Conservation (phyloP, 1,140 invertebrate genomes). For the Tetraneura akinire region DNA sequence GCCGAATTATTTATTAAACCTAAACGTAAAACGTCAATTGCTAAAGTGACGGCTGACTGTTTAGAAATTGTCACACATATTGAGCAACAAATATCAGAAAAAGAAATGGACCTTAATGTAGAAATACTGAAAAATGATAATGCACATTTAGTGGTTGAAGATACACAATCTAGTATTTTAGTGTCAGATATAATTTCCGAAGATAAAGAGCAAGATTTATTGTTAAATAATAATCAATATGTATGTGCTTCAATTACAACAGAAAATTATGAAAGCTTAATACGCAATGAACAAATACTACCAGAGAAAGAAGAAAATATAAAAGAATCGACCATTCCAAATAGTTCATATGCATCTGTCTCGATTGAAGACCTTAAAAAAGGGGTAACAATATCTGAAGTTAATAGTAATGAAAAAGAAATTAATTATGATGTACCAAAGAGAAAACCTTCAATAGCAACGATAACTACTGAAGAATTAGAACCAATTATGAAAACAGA, state of each 20-base stretch:
- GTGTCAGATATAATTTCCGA: conserved; percentile 61
- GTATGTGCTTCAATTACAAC: not conserved
- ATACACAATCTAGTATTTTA: conserved; percentile 59
- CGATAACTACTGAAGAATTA: conserved; percentile 12
- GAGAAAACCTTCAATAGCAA: not conserved
- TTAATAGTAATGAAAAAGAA: conserved; percentile 28
- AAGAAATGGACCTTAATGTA: conserved; percentile 57
- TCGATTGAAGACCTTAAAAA: conserved; percentile 4
- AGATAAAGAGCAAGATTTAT: conserved; percentile 59
- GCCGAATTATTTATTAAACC: conserved; percentile 22
- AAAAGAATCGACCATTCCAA: not conserved
- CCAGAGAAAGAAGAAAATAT: conserved; percentile 28
- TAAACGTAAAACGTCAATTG: conserved; percentile 38
- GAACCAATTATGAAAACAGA: conserved; percentile 45
- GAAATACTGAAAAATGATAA: conserved; percentile 56
- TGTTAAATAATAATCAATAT: not conserved
- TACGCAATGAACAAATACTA: conserved; percentile 10
- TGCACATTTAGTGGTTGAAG: conserved; percentile 59
- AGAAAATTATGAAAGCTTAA: conserved; percentile 45
- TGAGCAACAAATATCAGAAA: conserved; percentile 58
- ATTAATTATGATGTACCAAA: not conserved
- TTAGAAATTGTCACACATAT: conserved; percentile 53
- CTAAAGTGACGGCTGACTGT: not conserved
- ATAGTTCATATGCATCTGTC: not conserved
- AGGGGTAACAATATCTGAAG: not conserved